Evolutionary conservation across 2,888 invertebrate species (phyloP).

Genomic region (Melanostoma scalare): DNA sequence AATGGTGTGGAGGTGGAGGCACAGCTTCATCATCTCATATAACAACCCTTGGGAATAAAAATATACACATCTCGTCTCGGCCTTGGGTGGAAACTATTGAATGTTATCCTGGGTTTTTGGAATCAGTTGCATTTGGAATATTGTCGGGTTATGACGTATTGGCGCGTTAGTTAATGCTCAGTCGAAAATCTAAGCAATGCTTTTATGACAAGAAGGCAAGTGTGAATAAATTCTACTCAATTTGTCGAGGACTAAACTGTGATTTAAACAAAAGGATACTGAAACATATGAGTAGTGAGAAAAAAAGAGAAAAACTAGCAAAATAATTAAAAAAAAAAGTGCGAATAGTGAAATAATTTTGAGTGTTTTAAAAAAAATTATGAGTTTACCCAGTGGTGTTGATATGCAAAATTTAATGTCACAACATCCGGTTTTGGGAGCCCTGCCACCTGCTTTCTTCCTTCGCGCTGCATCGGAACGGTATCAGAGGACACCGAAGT

Average conservation of each 20-base stretch:
- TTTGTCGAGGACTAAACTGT: constrained; percentile 31
- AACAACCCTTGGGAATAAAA: constrained; percentile 56
- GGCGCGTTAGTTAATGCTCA: constrained; percentile 66
- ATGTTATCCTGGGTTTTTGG: constrained; percentile 76
- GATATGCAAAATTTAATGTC: constrained; percentile 94
- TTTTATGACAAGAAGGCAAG: constrained; percentile 25
- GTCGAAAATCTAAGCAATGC: constrained; percentile 31
- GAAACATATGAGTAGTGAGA: constrained; percentile 16
- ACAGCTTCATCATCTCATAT: constrained; percentile 12
- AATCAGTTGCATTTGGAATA: constrained; percentile 82
- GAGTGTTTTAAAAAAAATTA: constrained; percentile 80
- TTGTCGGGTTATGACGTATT: constrained; percentile 80
- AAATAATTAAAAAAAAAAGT: constrained; percentile 19
- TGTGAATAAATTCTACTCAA: constrained; percentile 10
- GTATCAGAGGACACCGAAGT: constrained; percentile 98
- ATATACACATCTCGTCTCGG: constrained; percentile 22
- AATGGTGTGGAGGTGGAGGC: constrained; percentile 64
- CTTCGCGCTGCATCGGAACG: constrained; percentile 94
- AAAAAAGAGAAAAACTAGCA: constrained; percentile 24
- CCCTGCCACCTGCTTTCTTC: constrained; percentile 93
- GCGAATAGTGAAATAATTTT: constrained; percentile 6
- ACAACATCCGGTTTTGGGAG: constrained; percentile 91
- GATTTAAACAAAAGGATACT: constrained; percentile 26
- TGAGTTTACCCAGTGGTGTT: constrained; percentile 93
- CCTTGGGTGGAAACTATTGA: constrained; percentile 64